These are phyloP conservation scores for Halocaridina rubra DNA, from an alignment of 2,888 invertebrate species.

Conservation along the genomic window DNA sequence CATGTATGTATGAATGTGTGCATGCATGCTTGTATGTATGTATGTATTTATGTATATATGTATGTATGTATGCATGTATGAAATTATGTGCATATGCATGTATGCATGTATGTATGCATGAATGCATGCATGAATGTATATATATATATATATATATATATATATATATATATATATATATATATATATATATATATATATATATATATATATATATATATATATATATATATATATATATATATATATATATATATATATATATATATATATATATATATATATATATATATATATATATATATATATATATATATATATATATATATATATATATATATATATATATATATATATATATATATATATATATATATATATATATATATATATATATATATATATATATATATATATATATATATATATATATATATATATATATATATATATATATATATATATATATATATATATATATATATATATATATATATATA, in stretches of 20 bases:
- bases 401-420: not conserved
- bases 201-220: not conserved
- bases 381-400: not conserved
- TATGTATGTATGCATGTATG: not conserved
- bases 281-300: not conserved
- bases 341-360: not conserved
- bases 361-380: not conserved
- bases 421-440: not conserved
- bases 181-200: not conserved
- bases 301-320: not conserved
- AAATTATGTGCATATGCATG: not conserved
- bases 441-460: not conserved
- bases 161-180: not conserved
- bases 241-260: not conserved
- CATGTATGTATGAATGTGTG: not conserved
- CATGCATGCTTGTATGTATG: not conserved
- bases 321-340: not conserved
- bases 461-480: not conserved
- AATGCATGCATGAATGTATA: not conserved
- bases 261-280: not conserved
- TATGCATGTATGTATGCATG: not conserved
- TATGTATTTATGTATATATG: not conserved
- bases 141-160: not conserved
- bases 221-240: not conserved
- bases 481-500: conserved; percentile 8